phyloP scores from a whole-genome alignment of 2,888 invertebrate genomes.

The Lasioglossum oenotherae region DNA sequence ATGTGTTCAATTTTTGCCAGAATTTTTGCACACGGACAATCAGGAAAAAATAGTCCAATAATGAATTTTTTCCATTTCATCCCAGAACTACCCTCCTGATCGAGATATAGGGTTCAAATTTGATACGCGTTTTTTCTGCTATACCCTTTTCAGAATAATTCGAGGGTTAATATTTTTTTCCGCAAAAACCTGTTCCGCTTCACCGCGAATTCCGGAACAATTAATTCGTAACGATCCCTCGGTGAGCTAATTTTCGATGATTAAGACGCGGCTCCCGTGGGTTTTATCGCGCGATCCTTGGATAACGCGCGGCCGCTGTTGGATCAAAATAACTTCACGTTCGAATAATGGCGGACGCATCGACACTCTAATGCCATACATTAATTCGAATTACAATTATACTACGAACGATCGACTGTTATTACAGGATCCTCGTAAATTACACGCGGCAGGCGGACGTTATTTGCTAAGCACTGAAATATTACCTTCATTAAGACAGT shows the following conservation, averaged over 20 bases:
- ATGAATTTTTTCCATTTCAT: too few relatives aligned
- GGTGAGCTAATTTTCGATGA: constrained; percentile 8
- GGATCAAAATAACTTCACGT: constrained; percentile 14
- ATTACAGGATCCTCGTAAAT: constrained; percentile 39
- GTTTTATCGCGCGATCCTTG: not conserved
- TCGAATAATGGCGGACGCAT: constrained; percentile 2
- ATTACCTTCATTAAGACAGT: constrained; percentile 48
- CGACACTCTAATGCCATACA: not conserved
- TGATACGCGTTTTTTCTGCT: not conserved
- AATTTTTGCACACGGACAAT: not conserved
- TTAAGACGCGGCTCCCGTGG: not conserved
- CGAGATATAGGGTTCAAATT: not conserved
- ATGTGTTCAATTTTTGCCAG: not conserved
- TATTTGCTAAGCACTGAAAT: constrained; percentile 55
- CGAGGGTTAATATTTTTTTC: too few relatives aligned
- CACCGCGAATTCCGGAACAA: not conserved
- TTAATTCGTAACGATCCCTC: not conserved
- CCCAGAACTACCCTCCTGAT: not conserved
- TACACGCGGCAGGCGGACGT: constrained; percentile 31
- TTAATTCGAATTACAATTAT: constrained; percentile 34
- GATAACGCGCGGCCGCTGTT: not conserved
- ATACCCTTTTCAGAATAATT: not conserved
- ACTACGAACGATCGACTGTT: constrained; percentile 33
- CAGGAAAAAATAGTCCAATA: not conserved
- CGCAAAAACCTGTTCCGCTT: too few relatives aligned